Conservation (phyloP, 2,113 vertebrate species). For the Gavia stellata region DNA sequence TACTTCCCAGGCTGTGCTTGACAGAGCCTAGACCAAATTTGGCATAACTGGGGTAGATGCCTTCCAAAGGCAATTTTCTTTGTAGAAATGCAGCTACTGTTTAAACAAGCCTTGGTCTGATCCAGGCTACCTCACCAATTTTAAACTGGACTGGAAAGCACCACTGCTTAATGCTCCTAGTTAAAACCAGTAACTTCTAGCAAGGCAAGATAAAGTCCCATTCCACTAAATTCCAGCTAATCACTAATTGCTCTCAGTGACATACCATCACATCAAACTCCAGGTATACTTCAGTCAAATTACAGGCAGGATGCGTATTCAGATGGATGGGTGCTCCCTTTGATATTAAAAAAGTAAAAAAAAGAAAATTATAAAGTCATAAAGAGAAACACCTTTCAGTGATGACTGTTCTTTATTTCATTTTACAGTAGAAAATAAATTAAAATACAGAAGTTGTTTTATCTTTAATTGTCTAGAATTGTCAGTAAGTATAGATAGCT, state of each 20-base stretch:
- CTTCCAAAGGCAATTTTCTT: background rate
- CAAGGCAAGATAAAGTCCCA: background rate
- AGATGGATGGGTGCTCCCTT: background rate
- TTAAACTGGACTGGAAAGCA: background rate
- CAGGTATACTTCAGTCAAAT: background rate
- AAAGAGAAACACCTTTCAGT: background rate
- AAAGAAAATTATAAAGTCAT: background rate
- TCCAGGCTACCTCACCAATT: background rate
- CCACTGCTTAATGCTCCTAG: background rate
- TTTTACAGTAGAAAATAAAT: background rate
- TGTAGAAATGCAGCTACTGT: background rate
- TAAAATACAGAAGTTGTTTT: background rate
- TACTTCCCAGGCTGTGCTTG: background rate
- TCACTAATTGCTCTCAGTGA: background rate
- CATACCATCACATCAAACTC: background rate
- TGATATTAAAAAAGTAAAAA: background rate
- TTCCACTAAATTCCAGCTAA: background rate
- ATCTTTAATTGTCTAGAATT: background rate
- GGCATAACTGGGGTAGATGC: background rate
- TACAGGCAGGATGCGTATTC: background rate
- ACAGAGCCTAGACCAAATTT: background rate
- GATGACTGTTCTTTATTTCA: background rate
- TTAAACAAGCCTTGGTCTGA: background rate
- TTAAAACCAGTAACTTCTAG: background rate
- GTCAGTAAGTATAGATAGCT: background rate